Percentiles rank a stretch among this genome's conserved stretches.
phyloP scores from a whole-genome alignment of 2,113 vertebrate genomes.

The Tupaia chinensis region DNA sequence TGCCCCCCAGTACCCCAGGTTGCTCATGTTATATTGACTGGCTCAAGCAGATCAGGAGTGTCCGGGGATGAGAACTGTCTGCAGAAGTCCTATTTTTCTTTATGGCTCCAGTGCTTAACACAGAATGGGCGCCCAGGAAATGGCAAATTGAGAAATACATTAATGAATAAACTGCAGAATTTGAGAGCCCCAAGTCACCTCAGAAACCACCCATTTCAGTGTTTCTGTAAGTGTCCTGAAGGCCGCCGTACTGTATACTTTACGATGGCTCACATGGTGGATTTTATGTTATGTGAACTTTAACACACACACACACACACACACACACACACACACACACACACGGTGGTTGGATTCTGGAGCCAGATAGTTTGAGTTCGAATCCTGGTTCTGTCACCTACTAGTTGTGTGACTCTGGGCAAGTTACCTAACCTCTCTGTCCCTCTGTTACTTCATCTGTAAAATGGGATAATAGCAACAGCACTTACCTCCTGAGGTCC shows the following conservation, averaged over 20 bases:
- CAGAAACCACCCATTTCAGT: background rate
- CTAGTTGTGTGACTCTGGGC: background rate
- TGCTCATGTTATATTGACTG: background rate
- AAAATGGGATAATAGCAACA: slow-evolving; percentile 22
- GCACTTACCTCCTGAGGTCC: background rate
- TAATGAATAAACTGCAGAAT: background rate
- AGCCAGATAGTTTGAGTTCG: background rate
- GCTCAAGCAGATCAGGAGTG: rapidly evolving
- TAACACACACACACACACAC: background rate
- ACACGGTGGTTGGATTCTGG: background rate
- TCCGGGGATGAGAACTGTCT: background rate
- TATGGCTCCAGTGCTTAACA: background rate
- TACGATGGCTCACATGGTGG: background rate
- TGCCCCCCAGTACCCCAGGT: rapidly evolving
- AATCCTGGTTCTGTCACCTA: background rate
- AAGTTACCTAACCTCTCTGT: background rate
- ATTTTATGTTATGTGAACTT: background rate
- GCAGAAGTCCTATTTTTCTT: background rate
- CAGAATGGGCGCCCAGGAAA: background rate
- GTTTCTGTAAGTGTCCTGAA: background rate
- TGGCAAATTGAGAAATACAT: background rate
- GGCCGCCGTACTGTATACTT: background rate
- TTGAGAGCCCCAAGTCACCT: background rate
- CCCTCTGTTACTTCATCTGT: slow-evolving; percentile 11
- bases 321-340: background rate